These are phyloP conservation scores for Drosophila nikananu DNA, from an alignment of 1,140 invertebrate genomes.

Conservation along the genomic window DNA sequence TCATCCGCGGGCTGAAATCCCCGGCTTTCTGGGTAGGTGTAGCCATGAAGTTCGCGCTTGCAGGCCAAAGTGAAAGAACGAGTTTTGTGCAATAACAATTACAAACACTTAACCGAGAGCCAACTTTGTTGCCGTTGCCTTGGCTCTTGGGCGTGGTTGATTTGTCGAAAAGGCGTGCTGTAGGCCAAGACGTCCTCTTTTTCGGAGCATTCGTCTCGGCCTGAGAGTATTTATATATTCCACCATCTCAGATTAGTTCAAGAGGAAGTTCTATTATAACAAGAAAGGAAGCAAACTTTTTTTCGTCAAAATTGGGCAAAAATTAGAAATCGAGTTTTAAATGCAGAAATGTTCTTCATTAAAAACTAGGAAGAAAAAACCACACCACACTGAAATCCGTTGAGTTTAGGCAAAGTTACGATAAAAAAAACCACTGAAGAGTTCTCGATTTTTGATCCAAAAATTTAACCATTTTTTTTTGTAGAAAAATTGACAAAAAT, in stretches of 20 bases:
- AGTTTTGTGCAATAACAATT: conserved; percentile 68
- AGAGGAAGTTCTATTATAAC: not conserved
- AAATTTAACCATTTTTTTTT: no score
- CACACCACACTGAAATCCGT: no score
- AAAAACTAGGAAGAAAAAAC: no score
- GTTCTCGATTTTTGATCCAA: no score
- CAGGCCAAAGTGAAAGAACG: conserved; percentile 80
- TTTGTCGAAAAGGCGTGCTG: conserved; percentile 34
- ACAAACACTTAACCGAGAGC: conserved; percentile 53
- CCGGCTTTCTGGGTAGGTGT: conserved; percentile 68
- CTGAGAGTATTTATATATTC: not conserved
- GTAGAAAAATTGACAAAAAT: no score
- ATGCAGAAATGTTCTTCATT: no score
- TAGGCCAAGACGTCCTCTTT: conserved; percentile 29
- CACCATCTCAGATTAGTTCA: not conserved
- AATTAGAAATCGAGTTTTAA: no score
- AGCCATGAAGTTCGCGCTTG: conserved; percentile 83
- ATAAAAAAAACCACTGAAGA: no score
- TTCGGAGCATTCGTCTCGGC: not conserved
- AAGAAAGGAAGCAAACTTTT: no score
- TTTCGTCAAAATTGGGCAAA: no score
- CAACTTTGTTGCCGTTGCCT: conserved; percentile 19
- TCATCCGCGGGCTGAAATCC: conserved; percentile 14
- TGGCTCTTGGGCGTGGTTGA: conserved; percentile 33
- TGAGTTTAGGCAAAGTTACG: no score